A percentile compares a stretch with the other conserved stretches of the same genome.
phyloP scores from a whole-genome alignment of 2,888 invertebrate genomes.

The Volucella inflata region DNA sequence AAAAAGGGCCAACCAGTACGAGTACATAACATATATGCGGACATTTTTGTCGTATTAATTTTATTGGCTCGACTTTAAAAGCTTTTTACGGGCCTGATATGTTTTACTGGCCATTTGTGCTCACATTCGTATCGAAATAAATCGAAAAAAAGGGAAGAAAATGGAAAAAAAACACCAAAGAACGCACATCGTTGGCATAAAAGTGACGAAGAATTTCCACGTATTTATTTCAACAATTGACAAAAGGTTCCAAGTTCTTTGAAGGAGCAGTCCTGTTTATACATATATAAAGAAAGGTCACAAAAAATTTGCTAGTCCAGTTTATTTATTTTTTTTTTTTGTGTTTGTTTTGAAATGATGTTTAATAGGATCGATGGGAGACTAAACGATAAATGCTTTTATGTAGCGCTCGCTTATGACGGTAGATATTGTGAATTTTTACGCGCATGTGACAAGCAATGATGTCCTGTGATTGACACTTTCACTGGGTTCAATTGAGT shows the following conservation, averaged over 20 bases:
- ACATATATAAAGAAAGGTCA: no score
- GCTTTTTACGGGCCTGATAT: slow-evolving; percentile 65
- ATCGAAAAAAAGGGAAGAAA: slow-evolving; percentile 30
- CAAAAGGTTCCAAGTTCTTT: no score
- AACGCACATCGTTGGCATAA: not conserved
- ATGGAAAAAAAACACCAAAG: not conserved
- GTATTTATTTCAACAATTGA: no score
- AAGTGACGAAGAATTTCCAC: no score
- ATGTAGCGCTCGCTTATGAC: slow-evolving; percentile 8
- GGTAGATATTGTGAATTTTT: slow-evolving; percentile 35
- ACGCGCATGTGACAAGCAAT: slow-evolving; percentile 65
- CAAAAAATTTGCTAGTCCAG: no score
- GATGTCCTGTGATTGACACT: slow-evolving; percentile 62
- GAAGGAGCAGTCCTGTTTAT: no score
- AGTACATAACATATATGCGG: not conserved
- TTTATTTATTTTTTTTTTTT: no score
- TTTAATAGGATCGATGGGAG: slow-evolving; percentile 14
- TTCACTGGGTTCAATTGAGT: slow-evolving; percentile 60
- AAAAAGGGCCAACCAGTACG: slow-evolving; percentile 3
- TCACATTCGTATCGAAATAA: slow-evolving; percentile 69
- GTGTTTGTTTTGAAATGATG: slow-evolving; percentile 12
- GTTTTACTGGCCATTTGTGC: slow-evolving; percentile 71
- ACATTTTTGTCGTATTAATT: slow-evolving; percentile 66
- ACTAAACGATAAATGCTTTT: slow-evolving; percentile 32
- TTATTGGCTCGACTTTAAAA: slow-evolving; percentile 55